Evolutionary conservation across 2,113 vertebrate genomes (phyloP), one percentile per base, ranked within the genome.

Genomic region (Pachypanchax playfairii): DNA sequence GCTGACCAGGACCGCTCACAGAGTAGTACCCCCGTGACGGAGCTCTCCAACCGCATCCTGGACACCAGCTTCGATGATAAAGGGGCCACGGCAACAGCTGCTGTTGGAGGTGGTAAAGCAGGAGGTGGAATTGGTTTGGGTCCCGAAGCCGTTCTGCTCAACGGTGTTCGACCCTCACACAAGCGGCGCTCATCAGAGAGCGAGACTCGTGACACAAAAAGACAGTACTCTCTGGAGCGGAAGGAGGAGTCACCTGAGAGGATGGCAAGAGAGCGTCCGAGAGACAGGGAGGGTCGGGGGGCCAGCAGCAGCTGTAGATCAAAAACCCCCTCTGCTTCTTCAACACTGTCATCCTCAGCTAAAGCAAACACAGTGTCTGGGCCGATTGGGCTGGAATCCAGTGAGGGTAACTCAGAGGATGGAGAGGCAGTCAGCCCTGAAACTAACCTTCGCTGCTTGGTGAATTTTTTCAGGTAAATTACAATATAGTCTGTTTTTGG

Each of bases 361-460:
- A 89, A 83, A 61, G 77, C 82, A 1, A 87, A 88, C 73, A 86
- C 85, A 0, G 64, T 83, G 3, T 48, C n/a, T 0, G 80, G 73
- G 10, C 43, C 76, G 0, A 78, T 88, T 51, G 72, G 83, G 51
- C 3, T 92, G 75, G 85, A 91, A 66, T 52, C 80, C 13, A 57
- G 61, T 18, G 90, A 91, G n/a, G 84, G 35, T 3, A 31, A 18
- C 4, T 73, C 68, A 53, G 90, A 94, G 44, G 87, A 90, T 0
- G 90, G 88, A 4, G 89, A 92, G 44, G 82, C 92, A 0, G 92
- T 96, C 24, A 95, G 91, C 73, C 93, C 95, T 1, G 96, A 99
- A 87, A 95, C 93, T 80, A 97, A 99, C 58, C 93, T 97, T 25
- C 95, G 93, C 51, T 97, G 98, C 82, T 90, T 98, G 53, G 96